phyloP scores from a whole-genome alignment of 2,797 vertebrate genomes.

The Phoeniculus purpureus region DNA sequence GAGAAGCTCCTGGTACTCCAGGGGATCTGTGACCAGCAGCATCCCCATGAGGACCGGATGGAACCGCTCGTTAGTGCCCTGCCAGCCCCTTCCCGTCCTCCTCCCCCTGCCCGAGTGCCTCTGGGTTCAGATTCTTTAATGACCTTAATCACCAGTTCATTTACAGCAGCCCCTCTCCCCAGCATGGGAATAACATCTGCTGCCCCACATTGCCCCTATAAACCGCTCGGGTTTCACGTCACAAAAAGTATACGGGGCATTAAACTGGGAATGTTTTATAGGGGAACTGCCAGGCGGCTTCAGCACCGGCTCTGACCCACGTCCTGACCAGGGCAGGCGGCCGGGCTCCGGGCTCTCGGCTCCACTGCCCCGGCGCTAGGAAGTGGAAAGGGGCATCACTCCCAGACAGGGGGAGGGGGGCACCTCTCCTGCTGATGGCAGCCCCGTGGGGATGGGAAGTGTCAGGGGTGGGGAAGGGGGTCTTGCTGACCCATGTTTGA shows the following conservation, averaged over 20 bases:
- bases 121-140: slow-evolving; percentile 35
- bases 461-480: not conserved
- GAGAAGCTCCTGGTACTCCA: not conserved
- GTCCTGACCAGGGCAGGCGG: slow-evolving; percentile 59
- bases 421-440: not conserved
- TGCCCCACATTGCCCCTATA: slow-evolving; percentile 39
- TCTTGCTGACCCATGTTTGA: not conserved
- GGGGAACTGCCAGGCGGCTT: slow-evolving; percentile 53
- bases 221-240: slow-evolving; percentile 36
- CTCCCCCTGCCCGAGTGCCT: too few species aligned
- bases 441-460: accelerated
- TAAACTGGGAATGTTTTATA: slow-evolving; percentile 48
- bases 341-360: too few species aligned
- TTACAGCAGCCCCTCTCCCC: slow-evolving; percentile 51
- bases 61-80: not conserved
- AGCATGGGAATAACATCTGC: slow-evolving; percentile 37
- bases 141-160: slow-evolving; percentile 53
- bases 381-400: not conserved
- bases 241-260: slow-evolving; percentile 46
- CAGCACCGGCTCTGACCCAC: slow-evolving; percentile 59
- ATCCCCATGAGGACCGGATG: accelerated
- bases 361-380: not conserved
- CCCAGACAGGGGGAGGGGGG: not conserved
- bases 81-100: not conserved
- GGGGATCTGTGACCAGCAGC: not conserved